Base-by-base conservation (phyloP, 1,140 invertebrate species). In the Drosophila subpulchrella region DNA sequence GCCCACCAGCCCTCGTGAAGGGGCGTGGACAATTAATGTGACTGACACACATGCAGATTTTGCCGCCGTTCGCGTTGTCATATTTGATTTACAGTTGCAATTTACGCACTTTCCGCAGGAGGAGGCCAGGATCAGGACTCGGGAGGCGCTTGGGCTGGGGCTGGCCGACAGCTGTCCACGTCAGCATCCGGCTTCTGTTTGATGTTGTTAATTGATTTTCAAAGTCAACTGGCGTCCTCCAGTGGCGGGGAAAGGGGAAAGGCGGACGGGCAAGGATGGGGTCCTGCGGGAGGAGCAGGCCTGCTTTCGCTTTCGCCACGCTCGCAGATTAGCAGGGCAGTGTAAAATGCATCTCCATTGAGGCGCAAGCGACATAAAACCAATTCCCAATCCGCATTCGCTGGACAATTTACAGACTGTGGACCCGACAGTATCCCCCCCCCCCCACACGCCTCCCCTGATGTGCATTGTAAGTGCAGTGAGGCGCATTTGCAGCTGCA, bases 131-230 rank as follows among this genome's bases (percentile, higher is more conserved):
- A 60, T n/a, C 12, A 11, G 53, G 75, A 15, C 13, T n/a, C 4
- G 13, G 38, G 24, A 20, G 42, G 30, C 20, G 39, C 27, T 6
- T 11, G 17, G 27, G 27, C 11, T 47, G 42, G 65, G 15, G 39
- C 71, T 47, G 55, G 42, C 77, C 62, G 66, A 89, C 83, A 89
- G 84, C 84, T 89, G 84, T 89, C 84, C 73, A 88, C 80, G 83
- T 88, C 84, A 88, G 84, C 81, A 79, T 79, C 55, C 73, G 75
- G 84, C 86, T 78, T 89, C 79, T 91, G 89, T 91, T 91, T 91
- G 89, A 91, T 91, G 89, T 91, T 91, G 89, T 91, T 91, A 91
- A 91, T 91, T 91, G 89, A 91, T 91, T 91, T 91, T 91, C 89
- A 91, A 91, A 91, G 85, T 91, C 90, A 83, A 85, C 70, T 62